phyloP scores from a whole-genome alignment of 2,113 vertebrate genomes.

The Tenebrosternarchus preto region DNA sequence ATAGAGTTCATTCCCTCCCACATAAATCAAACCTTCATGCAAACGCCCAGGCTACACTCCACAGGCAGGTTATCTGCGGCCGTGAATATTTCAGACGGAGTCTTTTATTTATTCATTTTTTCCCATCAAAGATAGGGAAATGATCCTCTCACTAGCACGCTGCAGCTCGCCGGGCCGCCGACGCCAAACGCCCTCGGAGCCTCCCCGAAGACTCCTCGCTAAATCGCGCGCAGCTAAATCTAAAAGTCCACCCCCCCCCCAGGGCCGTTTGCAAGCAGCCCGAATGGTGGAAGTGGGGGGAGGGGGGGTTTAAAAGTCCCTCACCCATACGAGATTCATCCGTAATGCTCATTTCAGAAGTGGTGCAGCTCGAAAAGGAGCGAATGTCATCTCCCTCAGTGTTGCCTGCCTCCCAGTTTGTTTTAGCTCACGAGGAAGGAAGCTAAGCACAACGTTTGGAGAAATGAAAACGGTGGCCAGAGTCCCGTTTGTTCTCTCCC shows the following conservation, averaged over 20 bases:
- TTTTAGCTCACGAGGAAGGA: not conserved
- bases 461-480: not conserved
- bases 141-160: not conserved
- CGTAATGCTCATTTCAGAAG: constrained; percentile 19
- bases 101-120: not conserved
- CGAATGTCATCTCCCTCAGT: not conserved
- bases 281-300: not conserved
- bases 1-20: not conserved
- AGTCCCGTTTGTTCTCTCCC: not conserved
- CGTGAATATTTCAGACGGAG: constrained; percentile 34
- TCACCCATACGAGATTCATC: too few relatives aligned
- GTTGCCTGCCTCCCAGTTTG: not conserved
- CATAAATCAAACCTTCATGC: too few relatives aligned
- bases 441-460: constrained; percentile 12
- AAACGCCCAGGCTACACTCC: not conserved
- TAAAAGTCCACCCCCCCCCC: not conserved
- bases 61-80: constrained; percentile 1
- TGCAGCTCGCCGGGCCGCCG: not conserved
- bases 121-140: too few relatives aligned
- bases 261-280: not conserved
- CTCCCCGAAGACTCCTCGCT: not conserved
- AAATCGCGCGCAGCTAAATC: not conserved
- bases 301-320: constrained; percentile 4
- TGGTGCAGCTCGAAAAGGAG: not conserved
- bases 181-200: not conserved